These are phyloP conservation scores for Ictalurus punctatus DNA, from an alignment of 2,113 vertebrate species.

Conservation along the genomic window DNA sequence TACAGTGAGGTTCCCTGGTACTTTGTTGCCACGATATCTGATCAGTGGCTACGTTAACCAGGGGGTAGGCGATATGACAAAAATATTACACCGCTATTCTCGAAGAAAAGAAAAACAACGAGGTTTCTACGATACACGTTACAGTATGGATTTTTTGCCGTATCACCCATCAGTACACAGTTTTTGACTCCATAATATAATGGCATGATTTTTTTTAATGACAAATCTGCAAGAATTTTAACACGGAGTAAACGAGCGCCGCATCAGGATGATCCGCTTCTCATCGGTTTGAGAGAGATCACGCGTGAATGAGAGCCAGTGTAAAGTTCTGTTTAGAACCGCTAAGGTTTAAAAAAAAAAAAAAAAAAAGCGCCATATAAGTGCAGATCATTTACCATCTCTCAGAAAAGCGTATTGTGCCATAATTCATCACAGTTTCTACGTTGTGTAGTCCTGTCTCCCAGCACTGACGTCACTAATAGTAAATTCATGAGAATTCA, in stretches of 20 bases:
- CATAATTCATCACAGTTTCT: neutral
- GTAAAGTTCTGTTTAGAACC: too few relatives aligned
- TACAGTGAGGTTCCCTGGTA: neutral
- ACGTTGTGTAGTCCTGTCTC: neutral
- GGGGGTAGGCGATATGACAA: neutral
- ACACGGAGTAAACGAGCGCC: neutral
- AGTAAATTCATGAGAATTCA: neutral
- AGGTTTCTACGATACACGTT: neutral
- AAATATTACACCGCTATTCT: neutral
- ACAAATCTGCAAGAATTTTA: neutral
- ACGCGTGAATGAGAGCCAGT: too few relatives aligned
- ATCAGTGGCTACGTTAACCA: neutral
- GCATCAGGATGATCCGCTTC: too few relatives aligned
- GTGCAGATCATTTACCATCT: neutral
- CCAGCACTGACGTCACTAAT: neutral
- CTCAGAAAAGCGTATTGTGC: neutral
- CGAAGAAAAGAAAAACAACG: too few relatives aligned
- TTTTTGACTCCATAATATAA: too few relatives aligned
- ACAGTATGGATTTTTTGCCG: neutral
- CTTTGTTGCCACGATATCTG: neutral
- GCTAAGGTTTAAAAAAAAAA: too few relatives aligned
- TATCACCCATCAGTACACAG: neutral
- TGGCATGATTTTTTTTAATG: neutral
- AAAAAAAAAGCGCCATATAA: too few relatives aligned
- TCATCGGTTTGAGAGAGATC: neutral